Base-by-base conservation (phyloP, 2,888 invertebrate species). In the Diaphora mendica region DNA sequence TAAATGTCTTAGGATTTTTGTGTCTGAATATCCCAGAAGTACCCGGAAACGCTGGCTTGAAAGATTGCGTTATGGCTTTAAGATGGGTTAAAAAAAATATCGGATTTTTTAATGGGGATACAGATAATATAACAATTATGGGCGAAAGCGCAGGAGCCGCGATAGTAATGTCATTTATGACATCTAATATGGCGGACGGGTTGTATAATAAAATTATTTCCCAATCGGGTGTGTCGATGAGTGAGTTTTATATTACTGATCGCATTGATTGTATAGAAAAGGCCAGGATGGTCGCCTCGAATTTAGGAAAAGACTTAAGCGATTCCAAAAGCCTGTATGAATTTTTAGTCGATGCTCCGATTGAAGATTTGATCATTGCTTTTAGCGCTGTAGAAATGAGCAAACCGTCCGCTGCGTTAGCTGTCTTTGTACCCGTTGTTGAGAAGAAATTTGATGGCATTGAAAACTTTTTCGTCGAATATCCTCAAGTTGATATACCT, bases 91-190 rank as follows among this genome's bases (percentile, higher is more conserved):
- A 88, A 62, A 83, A 79, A 55, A 95, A 95, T 81, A 93, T 95
- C n/a, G 70, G 44, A 0, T 70, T 78, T 17, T 95, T 95, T 68
- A 93, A 93, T 75, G 95, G 95, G 0, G 90, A 95, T 80, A 35
- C 73, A 0, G 75, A 81, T 67, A 95, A 95, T 86, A 82, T 95
- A 0, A 92, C 92, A 0, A 90, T 90, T 11, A 87, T 88, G 70
- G 95, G 95, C 0, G 95, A 95, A 85, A 95, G 95, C 73, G 94
- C 94, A 0, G 95, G 95, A 0, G 88, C 85, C 0, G 94, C 85
- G 0, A 79, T 90, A 0, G 88, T 89, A 0, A 73, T 89, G 0
- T 89, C 92, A 0, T 92, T 88, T 77, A 71, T 94, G 51, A 88
- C 88, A 0, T 90, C 91, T 0, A 88, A 90, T 77, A 92, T 95